A percentile compares a stretch with the other conserved stretches of the same genome.
These are phyloP conservation scores for Phrynocephalus guinanensis DNA, from an alignment of 2,797 vertebrate genomes.

Conservation along the genomic window DNA sequence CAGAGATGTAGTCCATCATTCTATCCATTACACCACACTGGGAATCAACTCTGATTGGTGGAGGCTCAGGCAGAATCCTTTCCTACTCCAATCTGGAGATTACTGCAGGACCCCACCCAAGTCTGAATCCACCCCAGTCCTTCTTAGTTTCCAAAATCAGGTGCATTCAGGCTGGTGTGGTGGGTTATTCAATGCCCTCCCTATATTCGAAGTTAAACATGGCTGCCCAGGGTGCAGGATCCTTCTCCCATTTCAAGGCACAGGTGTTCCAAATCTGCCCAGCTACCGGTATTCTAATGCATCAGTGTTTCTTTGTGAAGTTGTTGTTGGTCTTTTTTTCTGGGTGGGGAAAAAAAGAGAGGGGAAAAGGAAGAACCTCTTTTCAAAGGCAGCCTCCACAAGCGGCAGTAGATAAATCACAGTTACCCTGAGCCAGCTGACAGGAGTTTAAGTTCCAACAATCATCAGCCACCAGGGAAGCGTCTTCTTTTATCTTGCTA, in stretches of 20 bases:
- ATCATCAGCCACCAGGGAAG: conserved; percentile 93
- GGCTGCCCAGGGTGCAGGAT: neutral
- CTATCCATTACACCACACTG: no score
- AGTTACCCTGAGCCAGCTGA: conserved; percentile 94
- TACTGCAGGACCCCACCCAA: no score
- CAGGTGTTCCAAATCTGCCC: neutral
- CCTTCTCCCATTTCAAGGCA: neutral
- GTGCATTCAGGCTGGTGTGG: no score
- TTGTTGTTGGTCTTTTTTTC: neutral
- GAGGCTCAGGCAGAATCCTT: no score
- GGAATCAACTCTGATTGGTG: no score
- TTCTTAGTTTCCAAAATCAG: no score
- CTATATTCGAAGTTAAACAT: neutral
- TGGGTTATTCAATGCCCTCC: neutral
- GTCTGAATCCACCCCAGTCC: no score
- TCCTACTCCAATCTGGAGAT: no score
- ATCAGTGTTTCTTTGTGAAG: conserved; percentile 77
- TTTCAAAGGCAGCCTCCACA: conserved; percentile 81
- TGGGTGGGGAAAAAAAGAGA: conserved; percentile 37
- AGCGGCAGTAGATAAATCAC: conserved; percentile 99
- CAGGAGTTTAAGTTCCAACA: conserved; percentile 97
- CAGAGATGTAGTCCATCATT: no score
- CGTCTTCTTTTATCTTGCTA: conserved; percentile 92
- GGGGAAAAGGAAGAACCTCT: conserved; percentile 57
- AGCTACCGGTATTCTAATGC: conserved; percentile 52